Base-by-base conservation (phyloP, 2,797 vertebrate genomes). In the Pterois miles region DNA sequence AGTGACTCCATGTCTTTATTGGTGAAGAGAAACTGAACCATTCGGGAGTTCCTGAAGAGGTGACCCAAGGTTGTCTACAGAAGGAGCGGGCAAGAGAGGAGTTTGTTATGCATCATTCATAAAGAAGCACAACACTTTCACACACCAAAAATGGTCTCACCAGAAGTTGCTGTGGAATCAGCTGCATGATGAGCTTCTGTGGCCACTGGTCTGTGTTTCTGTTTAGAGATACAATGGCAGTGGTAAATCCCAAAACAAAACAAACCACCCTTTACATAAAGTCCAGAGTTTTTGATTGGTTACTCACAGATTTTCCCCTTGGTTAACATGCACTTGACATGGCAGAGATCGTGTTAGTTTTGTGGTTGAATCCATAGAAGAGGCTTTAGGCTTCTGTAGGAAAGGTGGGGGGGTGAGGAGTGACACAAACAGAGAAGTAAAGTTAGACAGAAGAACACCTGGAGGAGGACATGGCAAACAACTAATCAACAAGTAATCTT, bases 131-230 rank as follows among this genome's bases (percentile, higher is more conserved):
- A 66, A 58, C 48, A 48, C 14, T 31, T n/a, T 59, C 3, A 74
- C 29, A 64, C 34, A 38, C 20, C 18, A 14, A 27, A 8, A 56
- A 53, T 0, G 0, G 2, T 20, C 91, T 94, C 89, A 98, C 97
- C 95, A 98, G 86, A 58, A 98, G 91, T 86, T 97, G 97, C 78
- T 98, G 97, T 0, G 97, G 97, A 84, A 98, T 98, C 36, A 98
- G 94, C 92, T 98, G 97, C 97, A 98, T 98, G 86, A 98, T 98
- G 40, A 98, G 94, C 75, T 98, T 98, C 92, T 97, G 97, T 0
- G 97, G 97, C 97, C 97, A 98, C 89, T 98, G 97, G 65, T 98
- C 97, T 0, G 97, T 96, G 88, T 98, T 98, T 81, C 97, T 98
- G 91, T 76, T 25, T 0, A 4, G 14, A 85, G 43, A 80, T 0